Percentiles rank a stretch among this genome's conserved stretches.
These are phyloP conservation scores for Trichomycterus rosablanca DNA, from an alignment of 2,113 vertebrate species.

Conservation along the genomic window DNA sequence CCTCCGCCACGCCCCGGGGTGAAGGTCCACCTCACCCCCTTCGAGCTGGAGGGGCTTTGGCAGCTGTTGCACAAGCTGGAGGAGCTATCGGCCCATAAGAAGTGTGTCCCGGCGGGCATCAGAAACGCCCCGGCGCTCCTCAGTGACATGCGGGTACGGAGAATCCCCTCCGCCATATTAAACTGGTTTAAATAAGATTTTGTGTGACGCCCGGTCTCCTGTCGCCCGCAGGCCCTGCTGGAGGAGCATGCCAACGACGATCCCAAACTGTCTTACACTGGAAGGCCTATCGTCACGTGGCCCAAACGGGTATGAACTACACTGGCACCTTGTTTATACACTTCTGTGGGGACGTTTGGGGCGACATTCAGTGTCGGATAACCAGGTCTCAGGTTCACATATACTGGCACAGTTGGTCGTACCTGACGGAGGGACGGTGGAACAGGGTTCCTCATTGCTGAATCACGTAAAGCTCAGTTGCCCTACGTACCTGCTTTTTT, in stretches of 20 bases:
- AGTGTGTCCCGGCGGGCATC: conserved; percentile 88
- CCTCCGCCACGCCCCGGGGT: conserved; percentile 36
- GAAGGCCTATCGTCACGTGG: conserved; percentile 93
- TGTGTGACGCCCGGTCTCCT: background rate
- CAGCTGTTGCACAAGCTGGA: conserved; percentile 91
- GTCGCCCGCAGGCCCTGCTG: conserved; percentile 71
- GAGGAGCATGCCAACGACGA: conserved; percentile 78
- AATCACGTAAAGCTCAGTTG: too few relatives aligned
- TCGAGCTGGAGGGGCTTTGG: conserved; percentile 89
- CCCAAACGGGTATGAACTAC: conserved; percentile 82
- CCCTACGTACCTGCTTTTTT: too few relatives aligned
- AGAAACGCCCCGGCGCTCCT: conserved; percentile 82
- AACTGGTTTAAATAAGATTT: too few relatives aligned
- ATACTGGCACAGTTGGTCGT: too few relatives aligned
- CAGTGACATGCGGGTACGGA: conserved; percentile 77
- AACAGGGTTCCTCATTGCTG: too few relatives aligned
- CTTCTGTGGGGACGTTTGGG: too few relatives aligned
- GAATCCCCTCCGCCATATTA: background rate
- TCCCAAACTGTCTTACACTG: conserved; percentile 85
- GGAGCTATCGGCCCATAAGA: conserved; percentile 86
- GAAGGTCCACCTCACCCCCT: conserved; percentile 74
- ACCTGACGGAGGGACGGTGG: too few relatives aligned
- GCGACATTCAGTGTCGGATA: too few relatives aligned
- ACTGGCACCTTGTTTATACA: too few relatives aligned
- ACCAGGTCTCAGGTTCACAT: too few relatives aligned